Base-by-base conservation (phyloP, 2,888 invertebrate genomes). In the Salpingus planirostris region DNA sequence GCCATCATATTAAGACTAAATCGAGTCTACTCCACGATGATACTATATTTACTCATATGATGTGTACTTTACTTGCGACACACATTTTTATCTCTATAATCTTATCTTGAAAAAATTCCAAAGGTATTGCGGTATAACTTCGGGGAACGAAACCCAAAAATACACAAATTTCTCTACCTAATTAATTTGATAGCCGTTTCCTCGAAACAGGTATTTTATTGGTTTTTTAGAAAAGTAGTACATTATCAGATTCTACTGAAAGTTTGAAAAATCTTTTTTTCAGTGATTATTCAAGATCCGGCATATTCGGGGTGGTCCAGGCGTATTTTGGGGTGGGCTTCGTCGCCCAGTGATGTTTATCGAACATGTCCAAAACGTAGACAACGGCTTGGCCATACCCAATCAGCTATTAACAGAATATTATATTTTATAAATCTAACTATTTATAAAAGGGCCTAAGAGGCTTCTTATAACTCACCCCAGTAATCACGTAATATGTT, bases 241-340 rank as follows among this genome's bases (percentile, higher is more conserved):
- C 18, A 18, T 5, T 18, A 18, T 6, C 18, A 6, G 5, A 6
- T 8, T 5, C 18, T 18, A 6, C 8, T 18, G 18, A 18, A 18
- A 8, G 5, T 18, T 8, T 18, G 5, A 5, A 18, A 8, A 18
- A 18, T 8, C 8, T 18, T n/a, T n/a, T n/a, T n/a, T n/a, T n/a
- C n/a, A n/a, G n/a, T n/a, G n/a, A 15, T 15, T 27, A 37, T 12
- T 29, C 24, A 12, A 40, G 27, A 31, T 49, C 49, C 15, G 49
- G 50, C 50, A 52, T 50, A 33, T 49, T 50, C 13, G 54, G 56
- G 1, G 46, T 46, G 1, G 51, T 50, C 56, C 56, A 56, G 6
- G 50, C 53, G 27, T 51, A 49, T 37, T 47, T 38, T 12, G 49
- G 42, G 35, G 46, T 42, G 10, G 53, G 52, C 3, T 44, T 48